Evolutionary conservation across 2,888 invertebrate genomes (phyloP), one percentile per base, ranked within the genome.

Genomic region (Callyntrura guangdongensis): DNA sequence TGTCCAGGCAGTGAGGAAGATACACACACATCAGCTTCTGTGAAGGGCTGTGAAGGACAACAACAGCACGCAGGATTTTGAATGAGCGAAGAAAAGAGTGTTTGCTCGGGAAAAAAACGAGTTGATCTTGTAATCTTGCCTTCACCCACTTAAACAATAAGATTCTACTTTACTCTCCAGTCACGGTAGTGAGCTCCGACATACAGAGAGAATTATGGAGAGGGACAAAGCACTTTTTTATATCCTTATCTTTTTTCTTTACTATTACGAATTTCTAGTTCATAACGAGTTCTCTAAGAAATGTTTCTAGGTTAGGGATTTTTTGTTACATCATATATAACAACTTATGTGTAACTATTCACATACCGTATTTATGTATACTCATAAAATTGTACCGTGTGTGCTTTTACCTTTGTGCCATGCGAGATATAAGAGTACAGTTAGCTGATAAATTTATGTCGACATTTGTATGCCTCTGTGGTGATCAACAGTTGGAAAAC

Each of bases 191-290:
- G 59, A 53, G 86, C 64, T 36, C 56, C 67, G 59, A 74, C 22
- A 36, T 6, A 36, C 36, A 77, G 22, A 47, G 20, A 87, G 61
- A 87, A 87, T 67, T 59, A 69, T 56, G 36, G 47, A 27, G 64
- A 45, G 77, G 82, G 88, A 72, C 88, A 82, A 45, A 86, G 82
- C 82, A 72, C 88, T 72, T 22, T 88, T 88, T 87, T 17, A 11
- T 17, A 11, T 59, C 72, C 17, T 72, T 47, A 88, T 82, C 88
- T 79, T 59, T 49, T 49, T 82, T 36, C 36, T 2, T 81, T 22
- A 14, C 59, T 36, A 36, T 36, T 36, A 69, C 72, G 88, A 88
- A 88, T 82, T 88, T 36, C 67, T 27, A 47, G 20, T 17, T 72
- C 9, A 27, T 14, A 14, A 11, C 72, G 20, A 72, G 47, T 47